Base-by-base conservation (phyloP, 2,888 invertebrate genomes). In the Leptinotarsa haldemani region DNA sequence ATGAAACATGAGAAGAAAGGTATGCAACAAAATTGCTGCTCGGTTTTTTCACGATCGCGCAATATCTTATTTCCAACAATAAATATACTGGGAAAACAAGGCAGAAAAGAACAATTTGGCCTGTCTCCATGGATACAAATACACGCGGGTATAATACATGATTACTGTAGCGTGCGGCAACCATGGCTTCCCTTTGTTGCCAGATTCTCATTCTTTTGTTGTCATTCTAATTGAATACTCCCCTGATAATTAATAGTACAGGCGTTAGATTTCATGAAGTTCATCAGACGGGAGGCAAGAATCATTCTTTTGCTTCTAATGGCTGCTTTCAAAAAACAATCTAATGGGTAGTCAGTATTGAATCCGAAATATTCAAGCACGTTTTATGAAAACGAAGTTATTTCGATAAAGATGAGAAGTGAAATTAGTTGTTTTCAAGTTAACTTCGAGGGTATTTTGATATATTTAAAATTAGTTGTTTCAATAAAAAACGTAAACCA, bases 181-280 rank as follows among this genome's bases (percentile, higher is more conserved):
- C 74, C 71, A 77, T 77, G 76, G 79, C 74, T 79, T 79, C 76
- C 76, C 76, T 79, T 79, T 79, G 79, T 79, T 75, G 74, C 66
- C 75, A 76, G 79, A 79, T 77, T 76, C 72, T 76, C 69, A 68
- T 73, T 76, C 56, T 56, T 56, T 56, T 56, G 56, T 56, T 20
- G 58, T 18, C 66, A 66, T 69, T 52, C 67, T 75, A 67, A 75
- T 75, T 75, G 72, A 73, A 75, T 72, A 75, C 75, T 69, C 71
- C 73, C 71, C 72, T 73, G 72, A 30, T 61, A 61, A 75, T 75
- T 75, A 73, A 75, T 75, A 70, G 70, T 67, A 70, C 69, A 22
- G 56, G 20, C 5, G 15, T 40, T 40, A 40, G 40, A 40, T 40
- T 12, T 12, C 22, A 56, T 2, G 56, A 22, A 56, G 13, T 56